These are phyloP conservation scores for Rhinella marina DNA, from an alignment of 2,797 vertebrate genomes.

Conservation along the genomic window DNA sequence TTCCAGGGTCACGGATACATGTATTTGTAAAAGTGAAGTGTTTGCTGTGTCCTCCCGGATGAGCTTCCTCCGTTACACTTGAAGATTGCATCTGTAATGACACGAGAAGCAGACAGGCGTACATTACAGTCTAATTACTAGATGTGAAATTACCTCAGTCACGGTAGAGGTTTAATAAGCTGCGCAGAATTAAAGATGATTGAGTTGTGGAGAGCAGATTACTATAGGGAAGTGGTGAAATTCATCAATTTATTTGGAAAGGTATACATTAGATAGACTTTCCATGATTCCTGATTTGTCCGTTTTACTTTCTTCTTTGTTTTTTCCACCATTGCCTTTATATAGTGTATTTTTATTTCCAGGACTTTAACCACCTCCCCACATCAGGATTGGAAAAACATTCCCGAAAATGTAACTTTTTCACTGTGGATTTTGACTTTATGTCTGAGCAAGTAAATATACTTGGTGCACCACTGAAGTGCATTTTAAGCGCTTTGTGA, in stretches of 20 bases:
- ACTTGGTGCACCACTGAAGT: too few relatives aligned
- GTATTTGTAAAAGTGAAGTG: background rate
- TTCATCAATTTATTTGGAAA: background rate
- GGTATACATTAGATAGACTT: background rate
- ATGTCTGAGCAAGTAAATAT: too few relatives aligned
- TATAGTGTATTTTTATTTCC: background rate
- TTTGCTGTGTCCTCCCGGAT: background rate
- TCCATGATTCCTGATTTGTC: background rate
- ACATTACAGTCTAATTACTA: background rate
- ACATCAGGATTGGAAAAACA: too few relatives aligned
- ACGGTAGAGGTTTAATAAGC: background rate
- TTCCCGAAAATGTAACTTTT: too few relatives aligned
- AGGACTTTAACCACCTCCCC: too few relatives aligned
- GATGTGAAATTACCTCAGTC: conserved; percentile 10
- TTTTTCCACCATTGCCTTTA: background rate
- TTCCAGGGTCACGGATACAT: background rate
- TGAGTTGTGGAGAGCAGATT: background rate
- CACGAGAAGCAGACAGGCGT: background rate
- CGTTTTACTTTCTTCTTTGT: background rate
- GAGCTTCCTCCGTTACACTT: background rate
- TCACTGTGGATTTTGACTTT: too few relatives aligned
- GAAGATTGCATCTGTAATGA: background rate
- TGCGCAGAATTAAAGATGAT: background rate
- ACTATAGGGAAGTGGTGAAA: background rate
- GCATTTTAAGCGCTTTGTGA: too few relatives aligned